Percentiles rank a stretch among this genome's conserved stretches.
These are phyloP conservation scores for Dendroctonus ponderosae DNA, from an alignment of 1,140 invertebrate genomes.

Conservation along the genomic window DNA sequence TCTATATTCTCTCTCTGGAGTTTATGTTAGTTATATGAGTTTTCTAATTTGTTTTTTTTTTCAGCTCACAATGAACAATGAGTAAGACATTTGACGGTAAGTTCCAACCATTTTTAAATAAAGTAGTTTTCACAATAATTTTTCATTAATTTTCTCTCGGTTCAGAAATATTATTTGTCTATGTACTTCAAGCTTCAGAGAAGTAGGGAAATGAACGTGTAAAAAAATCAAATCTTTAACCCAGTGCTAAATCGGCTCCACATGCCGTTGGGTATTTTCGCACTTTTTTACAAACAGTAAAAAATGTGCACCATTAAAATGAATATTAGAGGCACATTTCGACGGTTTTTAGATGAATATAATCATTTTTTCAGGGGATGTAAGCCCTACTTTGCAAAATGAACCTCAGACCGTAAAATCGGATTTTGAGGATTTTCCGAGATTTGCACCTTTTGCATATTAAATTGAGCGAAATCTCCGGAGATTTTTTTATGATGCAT, in stretches of 20 bases:
- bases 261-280: too few species aligned
- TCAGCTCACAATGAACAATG: conserved; percentile 25
- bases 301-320: too few species aligned
- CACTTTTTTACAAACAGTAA: too few species aligned
- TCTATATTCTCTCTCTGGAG: not conserved
- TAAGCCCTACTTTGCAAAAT: conserved; percentile 1
- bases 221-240: too few species aligned
- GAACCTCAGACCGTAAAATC: not conserved
- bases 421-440: not conserved
- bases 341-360: not conserved
- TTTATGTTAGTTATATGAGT: too few species aligned
- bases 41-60: conserved; percentile 25
- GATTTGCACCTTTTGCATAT: conserved; percentile 20
- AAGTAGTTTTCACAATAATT: too few species aligned
- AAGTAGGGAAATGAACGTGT: too few species aligned
- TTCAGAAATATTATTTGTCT: too few species aligned
- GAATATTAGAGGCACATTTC: too few species aligned
- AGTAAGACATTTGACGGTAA: conserved; percentile 29
- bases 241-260: too few species aligned
- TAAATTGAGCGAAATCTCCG: conserved; percentile 1
- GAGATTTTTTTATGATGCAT: conserved; percentile 7
- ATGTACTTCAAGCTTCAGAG: too few species aligned
- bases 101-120: not conserved
- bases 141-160: too few species aligned
- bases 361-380: not conserved